Evolutionary conservation across 37 sponge, comb jelly and placozoan genomes (phyloP), one percentile per base, ranked within the genome.

Genomic region (Cliona cf. orientalis): DNA sequence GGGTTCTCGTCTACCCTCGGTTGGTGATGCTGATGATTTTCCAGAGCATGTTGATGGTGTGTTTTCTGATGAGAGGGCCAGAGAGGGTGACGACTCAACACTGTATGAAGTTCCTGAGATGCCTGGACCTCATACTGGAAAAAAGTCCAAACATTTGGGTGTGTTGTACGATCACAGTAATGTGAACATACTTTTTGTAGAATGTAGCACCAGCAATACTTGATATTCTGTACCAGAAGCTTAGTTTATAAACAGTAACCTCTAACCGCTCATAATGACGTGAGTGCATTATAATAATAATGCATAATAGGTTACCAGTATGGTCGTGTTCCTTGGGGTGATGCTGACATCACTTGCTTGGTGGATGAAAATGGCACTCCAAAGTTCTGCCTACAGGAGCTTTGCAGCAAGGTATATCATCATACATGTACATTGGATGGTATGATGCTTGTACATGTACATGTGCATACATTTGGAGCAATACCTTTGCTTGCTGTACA

Each of bases 281-380:
- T 55, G 21, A 55, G 17, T 55, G 58, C 21, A 21, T 22, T n/a
- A n/a, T n/a, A n/a, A n/a, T n/a, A n/a, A n/a, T n/a, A n/a, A n/a
- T n/a, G n/a, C n/a, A 9, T 29, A n/a, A n/a, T 43, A 72, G 88
- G 88, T 19, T 88, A 88, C 37, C 76, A 81, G 12, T 88, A 76
- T 81, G 88, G 88, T 0, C 75, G 66, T 7, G 70, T 88, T 21
- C 88, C 88, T 1, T 88, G 88, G 88, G 67, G 38, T 42, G 82
- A 88, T 58, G 82, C 88, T 31, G 88, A 88, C 29, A 58, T 88
- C 64, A 78, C 82, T 21, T 58, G 81, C 12, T 34, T 88, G 28
- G 75, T 88, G 35, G 76, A 80, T 69, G 69, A 75, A 34, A 75
- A 37, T 23, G 88, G 82, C 31, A 46, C 62, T 0, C 64, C 71